Percentiles rank a stretch among this genome's conserved stretches.
phyloP scores from a whole-genome alignment of 2,113 vertebrate genomes.

The Sphyrna mokarran region DNA sequence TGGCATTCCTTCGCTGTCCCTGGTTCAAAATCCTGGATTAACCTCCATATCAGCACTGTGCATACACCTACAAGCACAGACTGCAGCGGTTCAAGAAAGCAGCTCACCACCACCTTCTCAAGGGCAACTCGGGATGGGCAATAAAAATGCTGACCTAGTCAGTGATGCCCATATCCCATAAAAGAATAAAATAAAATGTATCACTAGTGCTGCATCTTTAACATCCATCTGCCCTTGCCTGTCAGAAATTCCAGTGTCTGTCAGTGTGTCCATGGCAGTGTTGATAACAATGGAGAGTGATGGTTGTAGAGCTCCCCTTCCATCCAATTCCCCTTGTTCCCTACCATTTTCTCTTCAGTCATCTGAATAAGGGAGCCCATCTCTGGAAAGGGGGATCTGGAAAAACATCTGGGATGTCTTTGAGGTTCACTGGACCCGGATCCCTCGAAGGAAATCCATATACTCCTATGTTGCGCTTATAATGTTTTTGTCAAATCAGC shows the following conservation, averaged over 20 bases:
- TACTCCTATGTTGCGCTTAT: background rate
- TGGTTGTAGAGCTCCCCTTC: too few relatives aligned
- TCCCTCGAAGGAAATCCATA: background rate
- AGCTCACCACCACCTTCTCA: too few relatives aligned
- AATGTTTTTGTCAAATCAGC: background rate
- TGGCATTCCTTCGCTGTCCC: too few relatives aligned
- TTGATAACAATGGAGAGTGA: too few relatives aligned
- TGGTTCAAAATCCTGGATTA: too few relatives aligned
- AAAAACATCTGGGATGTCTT: background rate
- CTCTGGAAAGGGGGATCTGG: background rate
- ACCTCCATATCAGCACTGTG: too few relatives aligned
- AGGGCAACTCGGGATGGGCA: too few relatives aligned
- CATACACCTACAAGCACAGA: too few relatives aligned
- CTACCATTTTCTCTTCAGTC: background rate
- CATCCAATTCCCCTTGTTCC: background rate
- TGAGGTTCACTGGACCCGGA: background rate
- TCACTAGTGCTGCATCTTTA: background rate
- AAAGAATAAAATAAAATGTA: background rate
- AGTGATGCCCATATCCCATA: too few relatives aligned
- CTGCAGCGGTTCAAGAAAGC: too few relatives aligned
- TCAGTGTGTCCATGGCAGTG: too few relatives aligned
- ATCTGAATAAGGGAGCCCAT: background rate
- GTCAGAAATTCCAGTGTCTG: background rate
- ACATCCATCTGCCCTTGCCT: background rate
- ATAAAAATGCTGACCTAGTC: too few relatives aligned